These are phyloP conservation scores for Heliangelus exortis DNA, from an alignment of 2,797 vertebrate genomes.

Conservation along the genomic window DNA sequence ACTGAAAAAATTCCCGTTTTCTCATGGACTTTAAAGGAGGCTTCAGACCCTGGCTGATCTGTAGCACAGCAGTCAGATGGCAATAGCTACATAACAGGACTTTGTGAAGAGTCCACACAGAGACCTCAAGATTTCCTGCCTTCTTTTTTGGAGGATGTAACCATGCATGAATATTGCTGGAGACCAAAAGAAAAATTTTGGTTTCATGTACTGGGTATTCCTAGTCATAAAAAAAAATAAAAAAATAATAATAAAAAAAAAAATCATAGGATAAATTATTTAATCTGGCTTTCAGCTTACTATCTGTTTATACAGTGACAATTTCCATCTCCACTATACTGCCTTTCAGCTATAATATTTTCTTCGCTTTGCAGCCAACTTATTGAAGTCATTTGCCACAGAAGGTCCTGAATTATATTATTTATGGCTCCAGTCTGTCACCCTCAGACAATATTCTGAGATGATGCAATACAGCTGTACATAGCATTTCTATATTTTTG, in stretches of 20 bases:
- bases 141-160: not conserved
- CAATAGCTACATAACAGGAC: not conserved
- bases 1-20: not conserved
- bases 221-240: not conserved
- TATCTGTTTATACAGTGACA: not conserved
- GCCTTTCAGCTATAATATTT: not conserved
- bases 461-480: not conserved
- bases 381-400: slow-evolving; percentile 26
- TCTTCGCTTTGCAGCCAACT: not conserved
- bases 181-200: not conserved
- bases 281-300: not conserved
- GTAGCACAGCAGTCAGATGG: not conserved
- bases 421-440: slow-evolving; percentile 17
- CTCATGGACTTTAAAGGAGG: not conserved
- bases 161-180: not conserved
- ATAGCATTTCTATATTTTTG: not conserved
- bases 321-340: not conserved
- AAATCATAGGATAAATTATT: not conserved
- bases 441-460: slow-evolving; percentile 1
- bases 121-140: not conserved
- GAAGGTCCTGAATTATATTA: slow-evolving; percentile 10
- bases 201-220: not conserved
- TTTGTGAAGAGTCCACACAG: not conserved
- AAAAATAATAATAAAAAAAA: not conserved
- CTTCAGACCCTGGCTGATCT: not conserved